Base-by-base conservation (phyloP, 2,797 vertebrate species). In the Danio aesculapii region DNA sequence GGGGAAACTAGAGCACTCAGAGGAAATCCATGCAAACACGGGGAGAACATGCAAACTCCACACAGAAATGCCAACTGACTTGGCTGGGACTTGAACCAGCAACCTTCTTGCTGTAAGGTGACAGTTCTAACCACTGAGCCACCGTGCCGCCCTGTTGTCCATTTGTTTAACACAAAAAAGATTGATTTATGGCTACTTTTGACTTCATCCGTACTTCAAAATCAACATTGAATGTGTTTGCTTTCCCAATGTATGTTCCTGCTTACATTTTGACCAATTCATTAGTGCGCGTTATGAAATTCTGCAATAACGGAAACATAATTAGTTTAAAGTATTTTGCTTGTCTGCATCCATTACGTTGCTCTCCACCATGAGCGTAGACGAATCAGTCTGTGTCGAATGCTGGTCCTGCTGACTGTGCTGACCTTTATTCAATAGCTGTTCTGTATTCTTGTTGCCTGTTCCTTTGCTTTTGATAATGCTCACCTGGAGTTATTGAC, bases 341-440 rank as follows among this genome's bases (percentile, higher is more conserved):
- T 11, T 57, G 17, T 57, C 17, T 77, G 13, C 30, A 30, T 67
- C 13, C 10, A 8, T 17, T 39, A 77, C 57, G 75, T 47, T 67
- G 39, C 13, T 57, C 9, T 53, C 17, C 62, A 30, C 6, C 17
- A n/a, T 49, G 46, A 44, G 30, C 13, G 52, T 55, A 57, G 39
- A 41, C n/a, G 39, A 30, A 47, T 46, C 9, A 6, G 64, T 49
- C 14, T 50, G 47, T 49, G 55, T 61, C 8, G 5, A 78, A 39
- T 50, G 47, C 52, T 39, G 39, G 8, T 52, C 55, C 46, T 79
- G 16, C 46, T 44, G 46, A 43, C 47, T 62, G 66, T 11, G 12
- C 16, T 79, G 77, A 79, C 77, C 66, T 79, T 79, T 79, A 61
- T 46, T 79, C 16, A 30, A 68, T 55, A 75, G 46, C n/a, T 71